Evolutionary conservation across 2,797 vertebrate genomes (phyloP).

Genomic region (Enteromius mattozi): DNA sequence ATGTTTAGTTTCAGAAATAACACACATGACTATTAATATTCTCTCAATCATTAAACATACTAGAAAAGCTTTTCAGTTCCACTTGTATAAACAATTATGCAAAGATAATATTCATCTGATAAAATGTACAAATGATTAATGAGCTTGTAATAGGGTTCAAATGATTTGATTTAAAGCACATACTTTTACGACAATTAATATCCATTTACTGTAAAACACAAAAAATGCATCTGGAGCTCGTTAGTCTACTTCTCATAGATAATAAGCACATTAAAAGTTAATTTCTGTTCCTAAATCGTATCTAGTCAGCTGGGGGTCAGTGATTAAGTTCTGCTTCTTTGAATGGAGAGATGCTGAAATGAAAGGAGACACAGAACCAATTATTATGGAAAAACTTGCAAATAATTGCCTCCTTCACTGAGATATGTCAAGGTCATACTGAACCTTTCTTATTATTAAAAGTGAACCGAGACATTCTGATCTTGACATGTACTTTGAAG

Average conservation of each 20-base stretch:
- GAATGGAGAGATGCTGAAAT: background rate
- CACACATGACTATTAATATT: background rate
- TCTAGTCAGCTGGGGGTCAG: slow-evolving; percentile 6
- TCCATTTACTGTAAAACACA: background rate
- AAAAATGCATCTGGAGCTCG: background rate
- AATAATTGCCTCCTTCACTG: slow-evolving; percentile 11
- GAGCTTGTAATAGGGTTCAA: background rate
- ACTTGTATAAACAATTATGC: background rate
- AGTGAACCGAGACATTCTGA: background rate
- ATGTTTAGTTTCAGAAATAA: background rate
- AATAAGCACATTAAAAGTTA: background rate
- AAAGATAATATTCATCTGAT: background rate
- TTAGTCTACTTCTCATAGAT: slow-evolving; percentile 20
- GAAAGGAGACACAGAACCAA: slow-evolving; percentile 32
- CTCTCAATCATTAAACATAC: background rate
- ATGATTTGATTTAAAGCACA: background rate
- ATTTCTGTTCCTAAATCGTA: background rate
- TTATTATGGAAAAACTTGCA: background rate
- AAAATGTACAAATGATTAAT: background rate
- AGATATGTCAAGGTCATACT: slow-evolving; percentile 4
- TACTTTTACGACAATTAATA: background rate
- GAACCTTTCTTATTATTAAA: slow-evolving; percentile 9
- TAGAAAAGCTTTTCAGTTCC: background rate
- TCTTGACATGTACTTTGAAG: background rate
- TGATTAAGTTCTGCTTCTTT: background rate